Conservation (phyloP, 1,140 invertebrate genomes). For the Tachypleus tridentatus region DNA sequence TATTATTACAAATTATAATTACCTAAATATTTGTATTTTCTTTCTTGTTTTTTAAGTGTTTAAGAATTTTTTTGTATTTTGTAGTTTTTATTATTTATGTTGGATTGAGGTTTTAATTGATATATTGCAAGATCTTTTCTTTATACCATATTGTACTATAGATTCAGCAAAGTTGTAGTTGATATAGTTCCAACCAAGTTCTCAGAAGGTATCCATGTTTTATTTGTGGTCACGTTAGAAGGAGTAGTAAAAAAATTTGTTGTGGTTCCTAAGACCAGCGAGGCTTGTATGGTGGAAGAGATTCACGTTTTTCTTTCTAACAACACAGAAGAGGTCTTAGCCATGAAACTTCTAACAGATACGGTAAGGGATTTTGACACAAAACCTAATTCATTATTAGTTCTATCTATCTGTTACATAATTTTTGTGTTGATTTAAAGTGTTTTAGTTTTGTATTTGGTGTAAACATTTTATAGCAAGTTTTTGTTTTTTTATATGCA, state of each 20-base stretch:
- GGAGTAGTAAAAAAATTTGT: constrained; percentile 70
- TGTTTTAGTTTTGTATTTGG: too few species aligned
- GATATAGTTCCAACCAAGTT: constrained; percentile 32
- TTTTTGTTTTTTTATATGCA: too few species aligned
- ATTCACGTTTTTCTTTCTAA: constrained; percentile 52
- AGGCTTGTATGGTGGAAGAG: constrained; percentile 72
- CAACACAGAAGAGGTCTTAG: constrained; percentile 43
- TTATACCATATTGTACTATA: constrained; percentile 14
- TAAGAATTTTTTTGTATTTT: too few species aligned
- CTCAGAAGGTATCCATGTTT: constrained; percentile 44
- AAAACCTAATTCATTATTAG: not conserved
- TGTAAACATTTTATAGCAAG: too few species aligned
- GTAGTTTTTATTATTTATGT: too few species aligned
- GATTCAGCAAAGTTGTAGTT: constrained; percentile 37
- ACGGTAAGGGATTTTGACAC: constrained; percentile 42
- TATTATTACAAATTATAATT: too few species aligned
- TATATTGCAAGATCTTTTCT: too few species aligned
- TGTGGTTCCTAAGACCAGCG: constrained; percentile 48
- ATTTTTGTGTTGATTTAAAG: too few species aligned
- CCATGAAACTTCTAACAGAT: constrained; percentile 64
- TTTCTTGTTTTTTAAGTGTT: too few species aligned
- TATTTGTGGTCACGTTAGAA: constrained; percentile 62
- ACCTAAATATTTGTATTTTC: too few species aligned
- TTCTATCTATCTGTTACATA: not conserved
- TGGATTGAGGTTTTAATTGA: too few species aligned